Evolutionary conservation across 2,113 vertebrate genomes (phyloP).

Genomic region (human (Homo sapiens)): DNA sequence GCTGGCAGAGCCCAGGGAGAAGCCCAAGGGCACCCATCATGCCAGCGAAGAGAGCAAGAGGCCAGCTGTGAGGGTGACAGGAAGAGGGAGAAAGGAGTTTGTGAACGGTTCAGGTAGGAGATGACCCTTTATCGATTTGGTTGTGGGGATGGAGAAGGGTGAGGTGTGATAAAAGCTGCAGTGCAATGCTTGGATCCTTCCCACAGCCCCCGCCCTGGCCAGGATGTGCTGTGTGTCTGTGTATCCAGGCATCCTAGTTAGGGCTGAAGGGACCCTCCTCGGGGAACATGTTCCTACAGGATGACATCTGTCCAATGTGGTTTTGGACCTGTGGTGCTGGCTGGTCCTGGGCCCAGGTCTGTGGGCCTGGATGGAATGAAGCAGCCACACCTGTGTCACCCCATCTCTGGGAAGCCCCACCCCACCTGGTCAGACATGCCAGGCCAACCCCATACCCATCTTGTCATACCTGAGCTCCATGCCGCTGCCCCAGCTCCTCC

Average conservation of each 20-base stretch:
- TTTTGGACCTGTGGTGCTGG: not conserved
- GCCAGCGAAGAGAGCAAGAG: not conserved
- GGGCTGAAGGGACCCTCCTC: not conserved
- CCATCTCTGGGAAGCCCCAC: not conserved
- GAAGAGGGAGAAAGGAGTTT: not conserved
- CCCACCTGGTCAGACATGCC: not conserved
- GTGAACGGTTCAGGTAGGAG: conserved; percentile 19
- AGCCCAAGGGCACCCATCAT: not conserved
- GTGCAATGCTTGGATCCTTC: not conserved
- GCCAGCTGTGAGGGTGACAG: fast-evolving
- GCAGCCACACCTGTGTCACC: not conserved
- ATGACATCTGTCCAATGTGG: not conserved
- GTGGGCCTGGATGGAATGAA: not conserved
- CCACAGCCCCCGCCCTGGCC: not conserved
- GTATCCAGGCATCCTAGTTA: not conserved
- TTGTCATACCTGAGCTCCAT: not conserved
- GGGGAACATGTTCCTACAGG: not conserved
- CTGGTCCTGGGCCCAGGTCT: not conserved
- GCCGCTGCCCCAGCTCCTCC: not conserved
- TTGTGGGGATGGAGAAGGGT: not conserved
- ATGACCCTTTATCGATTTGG: not conserved
- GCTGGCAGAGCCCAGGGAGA: not conserved
- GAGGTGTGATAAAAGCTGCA: not conserved
- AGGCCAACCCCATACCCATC: not conserved
- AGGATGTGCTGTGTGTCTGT: not conserved